phyloP scores from a whole-genome alignment of 2,888 invertebrate species.

The Chymomyza procnemis region DNA sequence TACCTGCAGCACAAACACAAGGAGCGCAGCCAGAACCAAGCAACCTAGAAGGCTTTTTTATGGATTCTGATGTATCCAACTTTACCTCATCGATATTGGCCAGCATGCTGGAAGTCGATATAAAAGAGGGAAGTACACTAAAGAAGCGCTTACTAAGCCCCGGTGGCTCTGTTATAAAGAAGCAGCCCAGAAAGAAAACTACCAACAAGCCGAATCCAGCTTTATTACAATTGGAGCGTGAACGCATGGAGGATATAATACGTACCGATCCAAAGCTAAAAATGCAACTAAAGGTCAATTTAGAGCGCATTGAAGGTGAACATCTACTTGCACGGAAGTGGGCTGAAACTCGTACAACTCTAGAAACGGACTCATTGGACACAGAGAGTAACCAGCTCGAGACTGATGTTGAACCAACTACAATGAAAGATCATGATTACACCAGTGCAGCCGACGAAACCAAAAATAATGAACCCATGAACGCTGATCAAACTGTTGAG shows the following conservation, averaged over 20 bases:
- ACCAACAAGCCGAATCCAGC: slow-evolving; percentile 77
- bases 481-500: neutral
- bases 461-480: slow-evolving; percentile 6
- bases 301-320: slow-evolving; percentile 70
- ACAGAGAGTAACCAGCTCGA: slow-evolving; percentile 4
- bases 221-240: slow-evolving; percentile 72
- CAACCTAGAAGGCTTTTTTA: neutral
- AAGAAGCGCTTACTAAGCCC: slow-evolving; percentile 28
- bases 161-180: slow-evolving; percentile 47
- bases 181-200: slow-evolving; percentile 77
- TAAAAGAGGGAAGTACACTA: slow-evolving; percentile 50
- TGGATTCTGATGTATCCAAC: slow-evolving; percentile 53
- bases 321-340: slow-evolving; percentile 68
- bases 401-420: neutral
- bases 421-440: neutral
- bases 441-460: neutral
- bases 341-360: slow-evolving; percentile 32
- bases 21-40: neutral
- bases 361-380: neutral
- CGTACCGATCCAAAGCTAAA: slow-evolving; percentile 75
- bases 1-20: neutral
- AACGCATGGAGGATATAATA: slow-evolving; percentile 73
- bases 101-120: slow-evolving; percentile 76
- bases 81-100: slow-evolving; percentile 73
- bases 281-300: slow-evolving; percentile 65